Evolutionary conservation across 2,888 invertebrate genomes (phyloP).

Genomic region (Eurois occulta): DNA sequence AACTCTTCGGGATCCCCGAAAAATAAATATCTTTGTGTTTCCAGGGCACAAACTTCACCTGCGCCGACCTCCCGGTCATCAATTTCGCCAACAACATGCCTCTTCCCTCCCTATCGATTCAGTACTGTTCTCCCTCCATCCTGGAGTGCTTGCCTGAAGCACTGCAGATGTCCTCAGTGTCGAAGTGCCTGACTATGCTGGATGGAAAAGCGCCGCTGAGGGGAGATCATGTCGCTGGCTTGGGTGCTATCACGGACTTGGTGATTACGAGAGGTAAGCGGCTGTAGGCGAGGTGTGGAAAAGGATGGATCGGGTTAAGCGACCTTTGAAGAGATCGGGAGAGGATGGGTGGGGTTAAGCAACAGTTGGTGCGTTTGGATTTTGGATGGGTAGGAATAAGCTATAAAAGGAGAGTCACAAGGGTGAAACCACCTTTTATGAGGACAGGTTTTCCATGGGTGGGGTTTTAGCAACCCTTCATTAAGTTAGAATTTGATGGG

Average conservation of each 20-base stretch:
- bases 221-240: conserved; percentile 30
- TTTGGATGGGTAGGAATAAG: neutral
- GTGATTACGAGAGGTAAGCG: conserved; percentile 28
- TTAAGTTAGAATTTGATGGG: too few relatives aligned
- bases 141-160: conserved; percentile 38
- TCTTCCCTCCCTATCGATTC: conserved; percentile 23
- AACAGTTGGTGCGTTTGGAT: neutral
- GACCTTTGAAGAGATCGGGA: neutral
- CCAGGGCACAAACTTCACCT: conserved; percentile 53
- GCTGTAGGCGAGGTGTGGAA: neutral
- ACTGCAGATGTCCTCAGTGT: conserved; percentile 9
- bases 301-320: neutral
- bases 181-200: conserved; percentile 6
- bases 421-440: neutral
- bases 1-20: neutral
- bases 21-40: neutral
- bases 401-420: too few relatives aligned
- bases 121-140: conserved; percentile 27
- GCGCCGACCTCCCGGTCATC: conserved; percentile 47
- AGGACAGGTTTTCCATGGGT: neutral
- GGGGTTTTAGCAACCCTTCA: neutral
- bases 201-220: neutral
- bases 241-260: conserved; percentile 41
- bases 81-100: conserved; percentile 40
- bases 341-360: too few relatives aligned